Evolutionary conservation across 2,888 invertebrate genomes (phyloP).

Genomic region (Drosophila macrospina): DNA sequence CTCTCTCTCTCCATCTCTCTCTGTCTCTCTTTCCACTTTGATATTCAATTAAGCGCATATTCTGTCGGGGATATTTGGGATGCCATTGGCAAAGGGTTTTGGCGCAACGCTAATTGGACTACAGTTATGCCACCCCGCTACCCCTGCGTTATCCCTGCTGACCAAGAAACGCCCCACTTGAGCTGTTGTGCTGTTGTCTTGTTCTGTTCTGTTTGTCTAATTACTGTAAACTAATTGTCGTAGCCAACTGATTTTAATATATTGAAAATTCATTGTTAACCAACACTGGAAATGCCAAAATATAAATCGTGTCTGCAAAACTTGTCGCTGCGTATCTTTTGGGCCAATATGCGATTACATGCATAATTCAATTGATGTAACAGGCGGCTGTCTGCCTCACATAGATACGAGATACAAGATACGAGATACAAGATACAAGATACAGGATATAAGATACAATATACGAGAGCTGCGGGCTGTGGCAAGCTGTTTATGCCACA

Average conservation of each 20-base stretch:
- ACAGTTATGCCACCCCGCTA: conserved; percentile 13
- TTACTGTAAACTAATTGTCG: conserved; percentile 59
- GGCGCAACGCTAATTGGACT: conserved; percentile 61
- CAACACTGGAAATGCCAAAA: conserved; percentile 24
- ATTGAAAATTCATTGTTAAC: conserved; percentile 39
- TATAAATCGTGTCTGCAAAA: conserved; percentile 9
- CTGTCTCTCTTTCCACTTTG: conserved; percentile 12
- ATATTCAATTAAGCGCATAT: conserved; percentile 75
- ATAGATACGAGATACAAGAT: conserved; percentile 3
- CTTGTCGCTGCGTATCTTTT: conserved; percentile 22
- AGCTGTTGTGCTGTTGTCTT: conserved; percentile 25
- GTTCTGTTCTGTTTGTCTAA: conserved; percentile 61
- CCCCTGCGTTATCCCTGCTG: background rate
- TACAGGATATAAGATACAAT: background rate
- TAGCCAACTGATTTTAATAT: conserved; percentile 52
- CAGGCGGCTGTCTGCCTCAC: conserved; percentile 38
- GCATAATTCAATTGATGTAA: conserved; percentile 76
- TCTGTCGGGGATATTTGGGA: conserved; percentile 57
- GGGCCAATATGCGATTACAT: conserved; percentile 70
- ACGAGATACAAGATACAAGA: conserved; percentile 4
- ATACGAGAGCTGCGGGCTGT: background rate
- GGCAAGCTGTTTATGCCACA: conserved; percentile 1
- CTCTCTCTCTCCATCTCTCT: too few relatives aligned
- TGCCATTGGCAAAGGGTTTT: conserved; percentile 40
- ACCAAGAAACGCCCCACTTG: conserved; percentile 13